Evolutionary conservation across 2,797 vertebrate species (phyloP).

Genomic region (Thalassophryne amazonica): DNA sequence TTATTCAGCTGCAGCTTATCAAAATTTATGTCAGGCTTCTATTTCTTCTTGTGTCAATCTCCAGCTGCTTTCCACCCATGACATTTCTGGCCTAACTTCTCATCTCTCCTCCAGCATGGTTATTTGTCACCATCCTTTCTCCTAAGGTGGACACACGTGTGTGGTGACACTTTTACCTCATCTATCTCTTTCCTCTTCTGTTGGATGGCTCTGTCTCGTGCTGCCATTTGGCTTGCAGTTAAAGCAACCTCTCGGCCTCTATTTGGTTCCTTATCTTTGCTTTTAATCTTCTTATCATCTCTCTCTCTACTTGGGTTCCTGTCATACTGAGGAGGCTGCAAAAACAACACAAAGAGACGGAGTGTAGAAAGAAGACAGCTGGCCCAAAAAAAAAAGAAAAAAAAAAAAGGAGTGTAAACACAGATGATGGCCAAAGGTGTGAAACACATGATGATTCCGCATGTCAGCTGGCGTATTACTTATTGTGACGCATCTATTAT

Average conservation of each 20-base stretch:
- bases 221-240: conserved; percentile 43
- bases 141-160: conserved; percentile 13
- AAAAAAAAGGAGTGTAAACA: conserved; percentile 13
- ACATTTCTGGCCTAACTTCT: conserved; percentile 35
- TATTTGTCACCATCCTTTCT: conserved; percentile 19
- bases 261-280: conserved; percentile 41
- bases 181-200: conserved; percentile 76
- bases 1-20: no score
- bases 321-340: conserved; percentile 47
- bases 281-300: conserved; percentile 43
- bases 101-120: conserved; percentile 28
- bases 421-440: conserved; percentile 38
- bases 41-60: conserved; percentile 23
- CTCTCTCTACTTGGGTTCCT: conserved; percentile 44
- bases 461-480: no score
- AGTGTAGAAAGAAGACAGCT: conserved; percentile 22
- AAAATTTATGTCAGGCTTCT: conserved; percentile 40
- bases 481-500: no score
- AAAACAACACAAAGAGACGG: conserved; percentile 15
- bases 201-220: conserved; percentile 73
- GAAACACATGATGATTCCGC: conserved; percentile 25
- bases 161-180: conserved; percentile 56
- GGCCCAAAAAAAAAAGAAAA: no score
- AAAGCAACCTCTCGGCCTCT: conserved; percentile 47
- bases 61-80: conserved; percentile 10